Evolutionary conservation across 2,888 invertebrate species (phyloP).

Genomic region (Lomographa bimaculata): DNA sequence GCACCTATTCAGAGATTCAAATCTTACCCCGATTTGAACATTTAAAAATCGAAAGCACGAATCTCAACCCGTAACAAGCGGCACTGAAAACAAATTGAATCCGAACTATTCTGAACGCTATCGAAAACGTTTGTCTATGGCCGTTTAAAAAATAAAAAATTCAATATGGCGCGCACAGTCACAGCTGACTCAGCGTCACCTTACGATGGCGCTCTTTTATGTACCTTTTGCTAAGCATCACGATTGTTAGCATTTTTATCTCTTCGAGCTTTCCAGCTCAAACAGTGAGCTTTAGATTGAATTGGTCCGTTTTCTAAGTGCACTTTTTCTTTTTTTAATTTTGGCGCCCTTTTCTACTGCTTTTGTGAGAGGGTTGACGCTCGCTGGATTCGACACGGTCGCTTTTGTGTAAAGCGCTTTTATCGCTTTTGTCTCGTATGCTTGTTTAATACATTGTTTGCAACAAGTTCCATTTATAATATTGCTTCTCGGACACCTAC

Average conservation of each 20-base stretch:
- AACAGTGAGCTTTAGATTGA: constrained; percentile 32
- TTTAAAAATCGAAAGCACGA: constrained; percentile 26
- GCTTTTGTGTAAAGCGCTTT: no score
- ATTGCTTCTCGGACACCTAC: no score
- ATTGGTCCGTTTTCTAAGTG: constrained; percentile 20
- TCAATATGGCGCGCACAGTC: constrained; percentile 63
- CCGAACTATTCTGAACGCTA: constrained; percentile 46
- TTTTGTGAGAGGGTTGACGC: not conserved
- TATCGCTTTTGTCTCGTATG: no score
- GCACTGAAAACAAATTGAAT: constrained; percentile 50
- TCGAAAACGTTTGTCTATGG: constrained; percentile 54
- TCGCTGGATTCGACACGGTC: not conserved
- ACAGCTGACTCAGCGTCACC: constrained; percentile 75
- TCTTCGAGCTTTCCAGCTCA: constrained; percentile 39
- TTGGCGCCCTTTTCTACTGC: constrained; percentile 4
- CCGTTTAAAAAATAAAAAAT: constrained; percentile 64
- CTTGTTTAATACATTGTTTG: no score
- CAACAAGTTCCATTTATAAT: no score
- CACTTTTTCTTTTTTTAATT: constrained; percentile 13
- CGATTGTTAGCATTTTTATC: constrained; percentile 48
- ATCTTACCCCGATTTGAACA: constrained; percentile 12
- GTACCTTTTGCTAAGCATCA: constrained; percentile 48
- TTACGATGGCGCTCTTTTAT: constrained; percentile 55
- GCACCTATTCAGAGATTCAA: constrained; percentile 4
- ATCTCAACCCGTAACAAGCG: constrained; percentile 33